Evolutionary conservation across 1,140 invertebrate species (phyloP), one percentile per base, ranked within the genome.

Genomic region (Popillia japonica): DNA sequence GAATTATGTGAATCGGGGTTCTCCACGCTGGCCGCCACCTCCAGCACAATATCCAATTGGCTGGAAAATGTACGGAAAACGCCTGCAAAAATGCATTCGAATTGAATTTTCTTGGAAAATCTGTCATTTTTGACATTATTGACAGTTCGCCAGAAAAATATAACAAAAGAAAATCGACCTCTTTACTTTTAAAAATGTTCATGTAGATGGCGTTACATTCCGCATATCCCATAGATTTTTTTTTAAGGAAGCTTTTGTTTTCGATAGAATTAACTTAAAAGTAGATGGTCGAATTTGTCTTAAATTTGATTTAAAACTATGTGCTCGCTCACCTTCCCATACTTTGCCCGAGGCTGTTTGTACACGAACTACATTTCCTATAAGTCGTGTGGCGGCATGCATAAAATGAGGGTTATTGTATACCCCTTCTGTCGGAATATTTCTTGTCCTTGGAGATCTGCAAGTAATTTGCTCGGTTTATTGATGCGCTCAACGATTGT

Each of bases 371-470:
- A 90, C 89, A 86, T 94, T 95, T 79, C 95, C 95, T 76, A 96
- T 93, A 85, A 95, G 91, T 82, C 92, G 91, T 78, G 94, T 94
- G 68, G 93, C 92, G 22, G 94, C 92, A 89, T 96, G 94, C 93
- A 96, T 96, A 86, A 96, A 95, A 86, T 93, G 92, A 79, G 92
- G 90, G 90, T 97, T 96, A 81, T 92, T 94, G 86, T 96, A 97
- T 40, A 96, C 92, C 78, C 95, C 96, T 85, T 96, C 95, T 23
- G 92, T 90, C 61, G 34, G 72, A 40, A 74, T 44, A 22, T 20
- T 78, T 7, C 73, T 68, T 8, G 61, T 68, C 27, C 61, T 68
- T 22, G 61, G 61, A 68, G 61, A 72, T 27, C 68, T 75, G 48
- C 75, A 42, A 77, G 64, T 79, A 75, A 79, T 34, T 34, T 4